These are phyloP conservation scores for Pantherophis guttatus DNA, from an alignment of 2,113 vertebrate species.

Conservation along the genomic window DNA sequence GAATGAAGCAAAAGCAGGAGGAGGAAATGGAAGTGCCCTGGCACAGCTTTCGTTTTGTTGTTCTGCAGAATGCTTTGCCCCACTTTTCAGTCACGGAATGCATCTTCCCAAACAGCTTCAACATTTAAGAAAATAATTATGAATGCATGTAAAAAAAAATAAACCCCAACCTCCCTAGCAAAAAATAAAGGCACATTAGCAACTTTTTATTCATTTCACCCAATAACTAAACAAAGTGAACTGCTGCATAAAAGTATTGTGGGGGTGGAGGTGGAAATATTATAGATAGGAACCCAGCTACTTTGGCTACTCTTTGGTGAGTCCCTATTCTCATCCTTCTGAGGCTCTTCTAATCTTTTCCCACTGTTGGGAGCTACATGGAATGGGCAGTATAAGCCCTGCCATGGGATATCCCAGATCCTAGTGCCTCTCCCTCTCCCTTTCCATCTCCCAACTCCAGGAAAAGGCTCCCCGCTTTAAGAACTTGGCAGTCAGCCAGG, in stretches of 20 bases:
- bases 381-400: neutral
- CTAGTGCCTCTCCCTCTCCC: neutral
- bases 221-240: neutral
- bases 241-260: neutral
- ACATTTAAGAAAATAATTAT: neutral
- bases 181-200: neutral
- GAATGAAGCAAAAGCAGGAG: conserved; percentile 24
- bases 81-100: neutral
- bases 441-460: neutral
- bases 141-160: neutral
- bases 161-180: neutral
- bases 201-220: neutral
- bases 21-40: neutral
- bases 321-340: neutral
- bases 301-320: neutral
- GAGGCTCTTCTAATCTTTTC: neutral
- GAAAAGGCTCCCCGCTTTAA: too few species aligned
- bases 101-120: neutral
- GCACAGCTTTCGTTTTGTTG: neutral
- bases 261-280: neutral
- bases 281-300: neutral
- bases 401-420: neutral
- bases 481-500: too few species aligned
- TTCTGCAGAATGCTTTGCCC: neutral
- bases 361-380: neutral